Percentiles rank a stretch among this genome's conserved stretches.
Conservation (phyloP, 1,140 invertebrate species). For the Coenobita brevimanus region DNA sequence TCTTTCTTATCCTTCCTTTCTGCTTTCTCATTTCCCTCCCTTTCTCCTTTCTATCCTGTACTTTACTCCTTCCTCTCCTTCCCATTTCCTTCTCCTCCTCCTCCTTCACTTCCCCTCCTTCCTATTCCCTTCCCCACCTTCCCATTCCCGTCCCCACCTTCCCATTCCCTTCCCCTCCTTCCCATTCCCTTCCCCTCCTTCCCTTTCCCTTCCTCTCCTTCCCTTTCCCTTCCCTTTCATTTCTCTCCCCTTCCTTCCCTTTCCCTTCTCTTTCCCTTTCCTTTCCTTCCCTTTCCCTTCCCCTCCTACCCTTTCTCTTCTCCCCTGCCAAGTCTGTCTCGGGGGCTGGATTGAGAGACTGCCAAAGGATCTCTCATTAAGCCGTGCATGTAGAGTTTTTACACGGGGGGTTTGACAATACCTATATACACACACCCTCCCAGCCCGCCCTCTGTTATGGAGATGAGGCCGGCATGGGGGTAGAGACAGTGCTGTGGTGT, state of each 20-base stretch:
- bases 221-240: too few relatives aligned
- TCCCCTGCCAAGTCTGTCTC: too few relatives aligned
- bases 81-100: background rate
- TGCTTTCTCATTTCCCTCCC: background rate
- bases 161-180: background rate
- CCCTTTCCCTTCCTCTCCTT: too few relatives aligned
- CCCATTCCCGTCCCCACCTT: background rate
- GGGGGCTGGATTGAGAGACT: slow-evolving; percentile 50
- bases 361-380: slow-evolving; percentile 63
- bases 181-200: background rate
- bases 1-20: background rate
- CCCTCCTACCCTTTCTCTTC: too few relatives aligned
- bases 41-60: background rate
- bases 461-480: slow-evolving; percentile 42
- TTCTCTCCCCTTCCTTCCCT: too few relatives aligned
- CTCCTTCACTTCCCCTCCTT: too few relatives aligned
- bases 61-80: background rate
- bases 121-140: too few relatives aligned
- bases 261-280: too few relatives aligned
- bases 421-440: slow-evolving; percentile 60
- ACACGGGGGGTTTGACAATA: slow-evolving; percentile 56
- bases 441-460: slow-evolving; percentile 58
- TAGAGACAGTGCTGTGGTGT: background rate
- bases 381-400: slow-evolving; percentile 64
- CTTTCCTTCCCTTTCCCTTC: too few relatives aligned